Evolutionary conservation across 2,888 invertebrate species (phyloP).

Genomic region (Volucella inflata): DNA sequence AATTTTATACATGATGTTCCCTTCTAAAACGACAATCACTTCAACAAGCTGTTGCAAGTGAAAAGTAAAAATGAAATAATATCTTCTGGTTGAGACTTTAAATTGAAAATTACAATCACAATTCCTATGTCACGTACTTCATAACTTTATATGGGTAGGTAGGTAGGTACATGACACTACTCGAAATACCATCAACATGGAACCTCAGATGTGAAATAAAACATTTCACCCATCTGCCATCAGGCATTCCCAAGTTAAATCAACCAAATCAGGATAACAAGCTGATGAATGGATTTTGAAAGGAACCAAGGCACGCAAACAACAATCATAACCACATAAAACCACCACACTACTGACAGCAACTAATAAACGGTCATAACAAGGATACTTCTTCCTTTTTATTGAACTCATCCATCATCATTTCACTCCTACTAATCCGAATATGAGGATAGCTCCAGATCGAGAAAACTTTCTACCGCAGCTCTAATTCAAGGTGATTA

Average conservation of each 20-base stretch:
- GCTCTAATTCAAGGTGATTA: constrained; percentile 74
- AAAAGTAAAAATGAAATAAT: too few relatives aligned
- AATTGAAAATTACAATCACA: too few relatives aligned
- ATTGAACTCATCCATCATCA: constrained; percentile 73
- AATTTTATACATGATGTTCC: not conserved
- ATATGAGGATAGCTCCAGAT: constrained; percentile 41
- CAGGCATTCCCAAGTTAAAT: constrained; percentile 47
- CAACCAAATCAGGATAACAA: constrained; percentile 72
- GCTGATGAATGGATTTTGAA: constrained; percentile 60
- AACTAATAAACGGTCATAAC: constrained; percentile 56
- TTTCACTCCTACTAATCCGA: constrained; percentile 52
- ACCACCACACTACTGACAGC: constrained; percentile 41
- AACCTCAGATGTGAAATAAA: constrained; percentile 59
- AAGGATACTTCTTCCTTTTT: constrained; percentile 58
- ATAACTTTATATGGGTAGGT: constrained; percentile 61
- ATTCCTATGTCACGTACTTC: constrained; percentile 65
- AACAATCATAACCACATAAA: constrained; percentile 71
- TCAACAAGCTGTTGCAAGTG: constrained; percentile 31
- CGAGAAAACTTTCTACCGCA: constrained; percentile 57
- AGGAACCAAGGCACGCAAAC: constrained; percentile 52
- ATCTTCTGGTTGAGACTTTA: too few relatives aligned
- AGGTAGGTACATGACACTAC: too few relatives aligned
- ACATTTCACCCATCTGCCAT: constrained; percentile 71
- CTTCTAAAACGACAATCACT: constrained; percentile 10
- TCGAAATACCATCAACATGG: constrained; percentile 4